Evolutionary conservation across 2,888 invertebrate genomes (phyloP).

Genomic region (Phrixothrix hirtus): DNA sequence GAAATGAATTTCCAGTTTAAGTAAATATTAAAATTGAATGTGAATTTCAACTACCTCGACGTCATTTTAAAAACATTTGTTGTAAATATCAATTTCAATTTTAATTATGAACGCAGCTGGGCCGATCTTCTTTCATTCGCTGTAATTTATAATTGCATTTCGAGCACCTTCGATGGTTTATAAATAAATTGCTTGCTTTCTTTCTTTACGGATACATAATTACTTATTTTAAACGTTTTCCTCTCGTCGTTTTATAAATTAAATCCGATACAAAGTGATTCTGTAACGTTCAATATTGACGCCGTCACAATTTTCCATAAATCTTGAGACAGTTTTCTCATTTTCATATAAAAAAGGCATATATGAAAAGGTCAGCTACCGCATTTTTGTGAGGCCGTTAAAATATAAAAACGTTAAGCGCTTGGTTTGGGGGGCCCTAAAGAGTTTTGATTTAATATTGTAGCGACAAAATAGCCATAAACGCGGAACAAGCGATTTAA

Average conservation of each 20-base stretch:
- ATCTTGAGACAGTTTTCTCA: too few species aligned
- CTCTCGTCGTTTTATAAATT: too few species aligned
- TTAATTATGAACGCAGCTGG: constrained; percentile 3
- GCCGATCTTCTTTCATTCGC: background rate
- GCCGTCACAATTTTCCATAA: too few species aligned
- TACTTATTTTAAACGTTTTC: too few species aligned
- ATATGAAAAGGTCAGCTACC: too few species aligned
- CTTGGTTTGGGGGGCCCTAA: background rate
- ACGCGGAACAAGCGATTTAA: constrained; percentile 1
- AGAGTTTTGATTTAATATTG: background rate
- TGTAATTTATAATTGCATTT: constrained; percentile 9
- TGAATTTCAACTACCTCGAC: background rate
- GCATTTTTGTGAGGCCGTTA: too few species aligned
- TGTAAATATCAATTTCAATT: constrained; percentile 11
- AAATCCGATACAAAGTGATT: too few species aligned
- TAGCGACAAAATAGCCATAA: background rate
- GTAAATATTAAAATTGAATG: constrained; percentile 1
- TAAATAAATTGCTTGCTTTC: too few species aligned
- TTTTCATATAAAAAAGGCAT: too few species aligned
- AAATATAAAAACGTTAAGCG: background rate
- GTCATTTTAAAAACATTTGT: constrained; percentile 6
- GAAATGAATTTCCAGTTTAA: background rate
- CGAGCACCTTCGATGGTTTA: background rate
- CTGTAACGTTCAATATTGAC: too few species aligned
- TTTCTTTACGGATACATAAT: too few species aligned